Base-by-base conservation (phyloP, 2,888 invertebrate genomes). In the Dendrolimus houi region DNA sequence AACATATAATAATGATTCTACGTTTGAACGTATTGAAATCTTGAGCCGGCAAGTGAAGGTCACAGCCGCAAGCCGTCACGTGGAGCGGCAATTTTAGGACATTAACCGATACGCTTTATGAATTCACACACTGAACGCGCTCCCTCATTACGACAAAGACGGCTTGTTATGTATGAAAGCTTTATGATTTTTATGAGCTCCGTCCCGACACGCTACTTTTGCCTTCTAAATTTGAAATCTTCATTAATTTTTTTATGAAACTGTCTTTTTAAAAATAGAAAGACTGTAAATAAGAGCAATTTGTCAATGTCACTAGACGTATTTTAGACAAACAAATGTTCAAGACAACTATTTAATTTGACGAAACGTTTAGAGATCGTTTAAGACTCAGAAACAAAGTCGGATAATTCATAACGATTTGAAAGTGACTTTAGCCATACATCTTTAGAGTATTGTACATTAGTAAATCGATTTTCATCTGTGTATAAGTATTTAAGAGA, bases 81-180 rank as follows among this genome's bases (percentile, higher is more conserved):
- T 68, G 70, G 69, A 64, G 62, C 69, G 68, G 69, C 70, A 71
- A 81, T 80, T 75, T 75, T 72, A 75, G 82, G 79, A 75, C 82
- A 69, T 82, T 81, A 78, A 76, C 83, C 81, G 83, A 75, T 70
- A 84, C 81, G 83, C 72, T 77, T 62, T 67, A 67, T 71, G 80
- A 47, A 74, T 72, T 75, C 73, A 73, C 70, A 69, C 60, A 64
- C 65, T 61, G 47, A 60, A 63, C 61, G 55, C 58, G 59, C 59
- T 60, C 57, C 61, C 58, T 62, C 64, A 58, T 58, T 60, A 58
- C 63, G 60, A 66, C 59, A 59, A 62, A 66, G 60, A 59, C 62
- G 60, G 60, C 56, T 64, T 60, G 59, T 63, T 62, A 62, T 57
- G n/a, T 62, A 62, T 57, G n/a, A 59, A 59, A 55, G 57, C 60